These are phyloP conservation scores for Ceratosolen solmsi DNA, from an alignment of 1,140 invertebrate species.

Conservation along the genomic window DNA sequence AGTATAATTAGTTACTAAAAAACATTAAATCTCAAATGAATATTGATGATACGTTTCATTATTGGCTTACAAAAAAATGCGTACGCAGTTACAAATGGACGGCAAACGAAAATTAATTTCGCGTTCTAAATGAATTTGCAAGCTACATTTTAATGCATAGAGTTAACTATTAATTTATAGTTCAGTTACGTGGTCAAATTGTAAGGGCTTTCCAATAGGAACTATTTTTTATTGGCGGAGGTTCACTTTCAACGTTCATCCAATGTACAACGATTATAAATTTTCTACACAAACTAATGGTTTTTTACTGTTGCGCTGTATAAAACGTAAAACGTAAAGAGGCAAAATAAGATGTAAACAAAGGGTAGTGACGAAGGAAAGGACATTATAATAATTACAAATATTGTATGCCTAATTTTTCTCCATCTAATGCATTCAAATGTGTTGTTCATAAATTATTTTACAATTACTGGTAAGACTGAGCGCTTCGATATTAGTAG, in stretches of 20 bases:
- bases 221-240: conserved; percentile 7
- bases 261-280: not conserved
- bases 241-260: not conserved
- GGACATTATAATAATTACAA: too few species aligned
- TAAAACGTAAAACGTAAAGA: not conserved
- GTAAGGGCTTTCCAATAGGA: not conserved
- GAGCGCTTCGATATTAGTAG: too few species aligned
- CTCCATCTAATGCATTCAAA: too few species aligned
- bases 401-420: too few species aligned
- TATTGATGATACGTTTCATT: not conserved
- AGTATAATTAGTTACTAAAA: too few species aligned
- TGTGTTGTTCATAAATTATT: too few species aligned
- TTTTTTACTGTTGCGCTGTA: not conserved
- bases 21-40: not conserved
- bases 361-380: not conserved
- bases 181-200: not conserved
- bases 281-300: not conserved
- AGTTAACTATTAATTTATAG: not conserved
- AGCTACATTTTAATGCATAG: not conserved
- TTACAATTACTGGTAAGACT: too few species aligned
- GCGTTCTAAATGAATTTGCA: not conserved
- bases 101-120: not conserved
- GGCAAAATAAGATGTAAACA: not conserved
- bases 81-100: too few species aligned
- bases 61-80: not conserved